Evolutionary conservation across 2,888 invertebrate species (phyloP).

Genomic region (Tiliacea aurago): DNA sequence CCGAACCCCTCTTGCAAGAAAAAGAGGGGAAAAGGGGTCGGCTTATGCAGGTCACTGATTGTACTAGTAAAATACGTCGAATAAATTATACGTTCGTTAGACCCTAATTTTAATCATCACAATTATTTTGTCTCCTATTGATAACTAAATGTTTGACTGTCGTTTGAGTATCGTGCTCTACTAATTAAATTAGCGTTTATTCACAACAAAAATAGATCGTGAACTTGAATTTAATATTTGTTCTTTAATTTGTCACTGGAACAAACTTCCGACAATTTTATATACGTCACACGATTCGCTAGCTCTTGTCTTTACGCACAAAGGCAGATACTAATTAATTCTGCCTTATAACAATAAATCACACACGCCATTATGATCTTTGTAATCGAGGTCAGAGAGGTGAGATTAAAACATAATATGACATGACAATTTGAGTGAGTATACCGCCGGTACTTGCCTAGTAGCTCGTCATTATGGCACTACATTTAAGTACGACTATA

Average conservation of each 20-base stretch:
- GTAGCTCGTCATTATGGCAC: slow-evolving; percentile 49
- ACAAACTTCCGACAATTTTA: slow-evolving; percentile 73
- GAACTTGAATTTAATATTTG: slow-evolving; percentile 62
- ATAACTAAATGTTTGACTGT: not conserved
- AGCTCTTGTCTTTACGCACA: slow-evolving; percentile 47
- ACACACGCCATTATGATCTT: slow-evolving; percentile 44
- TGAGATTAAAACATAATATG: slow-evolving; percentile 35
- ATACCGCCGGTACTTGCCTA: slow-evolving; percentile 35
- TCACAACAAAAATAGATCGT: slow-evolving; percentile 38
- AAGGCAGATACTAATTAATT: slow-evolving; percentile 51
- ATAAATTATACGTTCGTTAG: no score
- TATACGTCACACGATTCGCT: slow-evolving; percentile 62
- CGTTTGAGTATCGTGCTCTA: slow-evolving; percentile 18
- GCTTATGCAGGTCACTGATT: no score
- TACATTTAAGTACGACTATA: slow-evolving; percentile 39
- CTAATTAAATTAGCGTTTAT: slow-evolving; percentile 37
- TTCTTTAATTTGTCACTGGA: slow-evolving; percentile 69
- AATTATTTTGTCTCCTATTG: not conserved
- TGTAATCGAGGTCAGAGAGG: slow-evolving; percentile 38
- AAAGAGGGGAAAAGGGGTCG: no score
- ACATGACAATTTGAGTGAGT: slow-evolving; percentile 39
- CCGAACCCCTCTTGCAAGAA: no score
- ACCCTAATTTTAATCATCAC: not conserved
- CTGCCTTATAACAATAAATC: slow-evolving; percentile 36
- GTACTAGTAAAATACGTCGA: no score